These are phyloP conservation scores for Gymnorhina tibicen DNA, from an alignment of 2,113 vertebrate species.

Conservation along the genomic window DNA sequence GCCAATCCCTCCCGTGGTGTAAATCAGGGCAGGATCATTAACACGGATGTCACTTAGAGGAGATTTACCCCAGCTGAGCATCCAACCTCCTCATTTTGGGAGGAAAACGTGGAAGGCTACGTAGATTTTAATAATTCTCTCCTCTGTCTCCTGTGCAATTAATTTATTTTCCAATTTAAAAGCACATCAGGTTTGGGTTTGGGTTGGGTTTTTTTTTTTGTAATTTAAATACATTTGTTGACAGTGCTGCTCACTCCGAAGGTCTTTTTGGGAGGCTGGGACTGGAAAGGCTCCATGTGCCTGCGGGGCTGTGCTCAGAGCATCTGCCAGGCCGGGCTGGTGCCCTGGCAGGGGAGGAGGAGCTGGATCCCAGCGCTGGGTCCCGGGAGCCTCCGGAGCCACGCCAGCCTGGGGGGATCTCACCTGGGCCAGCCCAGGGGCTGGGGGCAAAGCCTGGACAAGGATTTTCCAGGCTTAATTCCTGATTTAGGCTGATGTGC, in stretches of 20 bases:
- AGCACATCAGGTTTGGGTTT: background rate
- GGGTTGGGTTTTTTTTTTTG: background rate
- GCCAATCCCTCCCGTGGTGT: background rate
- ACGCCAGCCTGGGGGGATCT: background rate
- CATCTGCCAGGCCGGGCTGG: background rate
- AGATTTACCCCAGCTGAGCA: conserved; percentile 27
- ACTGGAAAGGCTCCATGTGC: background rate
- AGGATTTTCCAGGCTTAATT: background rate
- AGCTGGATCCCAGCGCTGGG: rapidly evolving
- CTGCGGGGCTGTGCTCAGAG: background rate
- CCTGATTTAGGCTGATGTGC: background rate
- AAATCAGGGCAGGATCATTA: conserved; percentile 5
- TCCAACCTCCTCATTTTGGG: background rate
- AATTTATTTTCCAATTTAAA: conserved; percentile 17
- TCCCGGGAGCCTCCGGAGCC: rapidly evolving
- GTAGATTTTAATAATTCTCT: background rate
- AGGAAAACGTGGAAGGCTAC: background rate
- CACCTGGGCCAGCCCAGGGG: background rate
- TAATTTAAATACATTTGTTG: conserved; percentile 7
- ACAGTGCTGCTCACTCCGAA: background rate
- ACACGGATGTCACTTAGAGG: background rate
- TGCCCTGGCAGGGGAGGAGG: background rate
- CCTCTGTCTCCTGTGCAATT: background rate
- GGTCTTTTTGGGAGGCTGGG: background rate
- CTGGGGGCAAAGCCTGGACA: rapidly evolving